These are phyloP conservation scores for Sebastes hubbsi DNA, from an alignment of 2,797 vertebrate genomes.

Conservation along the genomic window DNA sequence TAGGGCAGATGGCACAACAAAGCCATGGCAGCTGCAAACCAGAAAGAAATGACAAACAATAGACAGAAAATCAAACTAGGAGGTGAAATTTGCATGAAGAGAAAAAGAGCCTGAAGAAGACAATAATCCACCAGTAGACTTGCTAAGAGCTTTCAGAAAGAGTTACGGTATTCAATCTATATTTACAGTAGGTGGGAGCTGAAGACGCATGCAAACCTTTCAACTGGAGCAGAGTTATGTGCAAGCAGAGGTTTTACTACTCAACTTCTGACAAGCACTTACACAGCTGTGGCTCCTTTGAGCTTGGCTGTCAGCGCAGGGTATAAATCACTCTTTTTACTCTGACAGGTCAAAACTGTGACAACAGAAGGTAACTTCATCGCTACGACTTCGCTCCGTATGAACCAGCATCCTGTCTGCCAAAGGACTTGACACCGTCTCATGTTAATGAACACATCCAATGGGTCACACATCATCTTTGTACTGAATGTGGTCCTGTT, in stretches of 20 bases:
- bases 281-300: conserved; percentile 38
- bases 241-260: conserved; percentile 39
- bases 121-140: background rate
- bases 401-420: background rate
- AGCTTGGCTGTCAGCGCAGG: conserved; percentile 37
- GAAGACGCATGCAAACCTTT: conserved; percentile 42
- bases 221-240: conserved; percentile 31
- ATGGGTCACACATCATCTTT: conserved; percentile 6
- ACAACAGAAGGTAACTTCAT: conserved; percentile 39
- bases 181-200: conserved; percentile 35
- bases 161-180: conserved; percentile 24
- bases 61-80: background rate
- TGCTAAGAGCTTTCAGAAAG: conserved; percentile 16
- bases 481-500: background rate
- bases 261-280: conserved; percentile 37
- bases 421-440: conserved; percentile 14
- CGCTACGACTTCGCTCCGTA: background rate
- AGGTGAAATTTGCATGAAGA: background rate
- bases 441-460: conserved; percentile 16
- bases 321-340: conserved; percentile 45
- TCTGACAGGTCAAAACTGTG: conserved; percentile 30
- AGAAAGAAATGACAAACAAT: background rate
- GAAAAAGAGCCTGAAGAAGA: background rate
- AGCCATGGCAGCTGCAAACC: background rate
- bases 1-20: background rate